A percentile compares a stretch with the other conserved stretches of the same genome.
Evolutionary conservation across 2,113 vertebrate genomes (phyloP).

Genomic region (Myocastor coypus): DNA sequence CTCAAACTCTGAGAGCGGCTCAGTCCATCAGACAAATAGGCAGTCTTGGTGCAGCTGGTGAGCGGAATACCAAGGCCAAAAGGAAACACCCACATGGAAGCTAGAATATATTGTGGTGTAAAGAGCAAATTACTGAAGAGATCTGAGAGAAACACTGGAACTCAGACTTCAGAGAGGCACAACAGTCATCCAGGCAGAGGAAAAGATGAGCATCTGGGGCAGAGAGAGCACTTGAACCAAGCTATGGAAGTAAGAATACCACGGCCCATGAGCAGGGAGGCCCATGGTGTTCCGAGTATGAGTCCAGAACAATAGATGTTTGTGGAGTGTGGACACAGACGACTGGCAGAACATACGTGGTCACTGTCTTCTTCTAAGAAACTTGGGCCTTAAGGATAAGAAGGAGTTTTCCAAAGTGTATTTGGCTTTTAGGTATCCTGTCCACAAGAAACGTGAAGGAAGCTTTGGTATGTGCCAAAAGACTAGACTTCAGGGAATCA

Average conservation of each 20-base stretch:
- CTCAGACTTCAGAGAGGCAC: neutral
- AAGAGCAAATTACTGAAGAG: neutral
- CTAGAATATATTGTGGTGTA: neutral
- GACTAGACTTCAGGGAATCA: neutral
- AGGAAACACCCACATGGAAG: neutral
- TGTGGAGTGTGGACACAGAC: neutral
- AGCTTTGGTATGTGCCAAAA: neutral
- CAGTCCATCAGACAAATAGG: conserved; percentile 23
- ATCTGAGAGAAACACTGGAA: neutral
- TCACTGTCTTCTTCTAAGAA: neutral
- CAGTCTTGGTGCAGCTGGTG: neutral
- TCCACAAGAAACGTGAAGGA: neutral
- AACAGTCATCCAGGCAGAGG: neutral
- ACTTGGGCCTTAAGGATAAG: neutral
- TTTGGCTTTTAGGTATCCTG: neutral
- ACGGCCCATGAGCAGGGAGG: neutral
- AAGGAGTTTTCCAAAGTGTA: neutral
- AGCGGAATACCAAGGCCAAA: neutral
- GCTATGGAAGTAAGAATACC: neutral
- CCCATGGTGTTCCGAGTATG: neutral
- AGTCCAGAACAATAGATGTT: neutral
- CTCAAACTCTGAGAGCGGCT: conserved; percentile 14
- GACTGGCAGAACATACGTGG: neutral
- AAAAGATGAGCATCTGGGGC: neutral
- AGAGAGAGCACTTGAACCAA: neutral